Percentiles rank a stretch among this genome's conserved stretches.
phyloP scores from a whole-genome alignment of 2,113 vertebrate genomes.

The Platysternon megacephalum region DNA sequence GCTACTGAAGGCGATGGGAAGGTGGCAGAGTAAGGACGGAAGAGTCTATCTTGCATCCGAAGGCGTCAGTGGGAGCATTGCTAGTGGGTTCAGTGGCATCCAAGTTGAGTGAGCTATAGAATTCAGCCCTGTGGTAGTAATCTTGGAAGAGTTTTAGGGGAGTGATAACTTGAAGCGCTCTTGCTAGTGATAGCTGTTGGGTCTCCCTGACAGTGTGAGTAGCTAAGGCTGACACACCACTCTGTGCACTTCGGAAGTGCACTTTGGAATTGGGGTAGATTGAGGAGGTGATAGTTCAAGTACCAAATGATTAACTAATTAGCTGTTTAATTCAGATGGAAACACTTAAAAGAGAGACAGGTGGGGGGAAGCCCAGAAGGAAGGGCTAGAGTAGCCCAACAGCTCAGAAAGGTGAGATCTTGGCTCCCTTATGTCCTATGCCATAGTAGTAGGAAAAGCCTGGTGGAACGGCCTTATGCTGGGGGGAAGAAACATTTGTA shows the following conservation, averaged over 20 bases:
- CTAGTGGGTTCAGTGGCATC: not conserved
- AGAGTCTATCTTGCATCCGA: not conserved
- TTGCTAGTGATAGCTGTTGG: not conserved
- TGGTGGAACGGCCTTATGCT: not conserved
- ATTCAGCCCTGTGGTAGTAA: not conserved
- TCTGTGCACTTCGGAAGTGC: not conserved
- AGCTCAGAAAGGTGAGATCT: not conserved
- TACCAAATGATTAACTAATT: not conserved
- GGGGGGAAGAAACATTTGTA: not conserved
- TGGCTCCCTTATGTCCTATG: not conserved
- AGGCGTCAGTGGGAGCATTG: fast-evolving
- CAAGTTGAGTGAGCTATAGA: not conserved
- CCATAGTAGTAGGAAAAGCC: not conserved
- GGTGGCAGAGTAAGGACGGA: not conserved
- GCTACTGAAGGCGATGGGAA: fast-evolving
- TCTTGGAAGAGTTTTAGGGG: not conserved
- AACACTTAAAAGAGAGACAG: not conserved
- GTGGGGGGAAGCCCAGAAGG: no score
- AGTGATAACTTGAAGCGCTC: not conserved
- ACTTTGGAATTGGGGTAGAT: not conserved
- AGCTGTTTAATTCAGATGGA: not conserved
- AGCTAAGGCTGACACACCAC: not conserved
- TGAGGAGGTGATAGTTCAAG: not conserved
- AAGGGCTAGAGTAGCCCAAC: not conserved
- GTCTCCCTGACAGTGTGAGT: not conserved